Percentiles rank a stretch among this genome's conserved stretches.
These are phyloP conservation scores for Gymnocephalus cernua DNA, from an alignment of 2,113 vertebrate species.

Conservation along the genomic window DNA sequence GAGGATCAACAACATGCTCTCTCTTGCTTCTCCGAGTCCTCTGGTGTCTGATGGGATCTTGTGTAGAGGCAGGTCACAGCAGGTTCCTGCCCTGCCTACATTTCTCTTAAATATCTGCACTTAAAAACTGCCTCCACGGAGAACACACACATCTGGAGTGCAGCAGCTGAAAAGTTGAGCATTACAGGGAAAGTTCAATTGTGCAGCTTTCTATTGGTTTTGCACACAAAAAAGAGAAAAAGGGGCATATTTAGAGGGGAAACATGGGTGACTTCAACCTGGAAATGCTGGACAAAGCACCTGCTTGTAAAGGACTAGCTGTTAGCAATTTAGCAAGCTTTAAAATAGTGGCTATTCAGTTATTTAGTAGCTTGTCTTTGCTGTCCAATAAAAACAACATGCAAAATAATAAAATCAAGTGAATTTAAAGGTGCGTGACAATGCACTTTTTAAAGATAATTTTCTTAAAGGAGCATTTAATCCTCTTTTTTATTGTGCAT, in stretches of 20 bases:
- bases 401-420: neutral
- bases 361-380: neutral
- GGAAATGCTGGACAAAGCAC: neutral
- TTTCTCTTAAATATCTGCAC: constrained; percentile 25
- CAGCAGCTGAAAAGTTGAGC: neutral
- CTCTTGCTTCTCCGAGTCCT: constrained; percentile 17
- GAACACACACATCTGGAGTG: neutral
- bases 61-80: constrained; percentile 51
- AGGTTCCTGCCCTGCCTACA: constrained; percentile 31
- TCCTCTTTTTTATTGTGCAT: neutral
- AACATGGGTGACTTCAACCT: neutral
- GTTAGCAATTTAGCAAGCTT: neutral
- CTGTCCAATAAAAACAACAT: neutral
- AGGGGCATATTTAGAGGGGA: neutral
- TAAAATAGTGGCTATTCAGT: neutral
- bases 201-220: neutral
- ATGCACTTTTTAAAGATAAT: too few relatives aligned
- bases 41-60: constrained; percentile 28
- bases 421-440: neutral
- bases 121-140: constrained; percentile 17
- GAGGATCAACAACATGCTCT: constrained; percentile 29
- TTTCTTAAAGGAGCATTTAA: neutral
- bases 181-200: neutral
- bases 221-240: neutral
- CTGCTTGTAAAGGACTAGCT: neutral